Base-by-base conservation (phyloP, 92 coral and sea anemone genomes). In the Blastomussa wellsi region DNA sequence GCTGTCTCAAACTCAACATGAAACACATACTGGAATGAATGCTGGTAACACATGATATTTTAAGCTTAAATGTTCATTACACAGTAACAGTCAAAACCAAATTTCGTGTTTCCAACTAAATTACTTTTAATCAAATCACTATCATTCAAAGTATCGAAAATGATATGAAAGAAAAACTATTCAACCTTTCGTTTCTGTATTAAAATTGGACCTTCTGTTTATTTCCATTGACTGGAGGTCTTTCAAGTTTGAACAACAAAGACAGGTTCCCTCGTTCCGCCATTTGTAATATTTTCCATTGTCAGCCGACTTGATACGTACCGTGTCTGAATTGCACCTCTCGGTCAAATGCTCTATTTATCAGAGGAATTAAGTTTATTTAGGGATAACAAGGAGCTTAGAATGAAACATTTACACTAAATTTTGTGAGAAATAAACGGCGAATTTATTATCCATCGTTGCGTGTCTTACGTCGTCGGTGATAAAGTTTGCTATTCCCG, bases 271-370 rank as follows among this genome's bases (percentile, higher is more conserved):
- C 22, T 57, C 64, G 26, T 10, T 57, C 64, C 64, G 64, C 64
- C 64, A 57, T 57, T 57, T 57, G 64, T 22, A 57, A 4, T n/a
- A n/a, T n/a, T n/a, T n/a, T 6, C 11, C 11, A 44, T 13, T 44
- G 49, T 17, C 7, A 1, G n/a, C n/a, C 60, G 60, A 53, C 52
- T 16, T 9, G 4, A 53, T 53, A 3, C 11, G 12, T 0, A 44
- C 49, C 49, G 49, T 53, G 3, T 48, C 10, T 5, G 12, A 19
- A 20, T 17, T 19, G 60, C n/a, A 0, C 6, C 20, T 53, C 22
- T 52, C 24, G 59, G 24, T 1, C 24, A 52, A 53, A 53, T 3
- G 60, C 80, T 84, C 93, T 53, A 16, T 19, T 53, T 53, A 4
- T 20, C 2, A 53, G 60, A 53, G 7, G 60, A 3, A 44, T 44